A percentile compares a stretch with the other conserved stretches of the same genome.
Conservation (phyloP, 2,113 vertebrate species). For the Peromyscus leucopus region DNA sequence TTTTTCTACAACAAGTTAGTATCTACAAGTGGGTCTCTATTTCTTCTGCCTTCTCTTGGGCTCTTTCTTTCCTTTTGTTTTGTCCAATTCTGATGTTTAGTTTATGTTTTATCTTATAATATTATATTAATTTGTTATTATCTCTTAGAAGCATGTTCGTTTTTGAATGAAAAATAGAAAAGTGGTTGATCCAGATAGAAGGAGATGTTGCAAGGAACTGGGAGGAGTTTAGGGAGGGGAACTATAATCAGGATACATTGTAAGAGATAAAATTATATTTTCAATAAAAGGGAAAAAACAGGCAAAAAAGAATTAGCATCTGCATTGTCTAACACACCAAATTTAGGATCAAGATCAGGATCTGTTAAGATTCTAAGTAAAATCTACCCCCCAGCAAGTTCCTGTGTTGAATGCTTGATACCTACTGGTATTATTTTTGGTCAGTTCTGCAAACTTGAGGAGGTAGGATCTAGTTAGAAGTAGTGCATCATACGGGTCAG, state of each 20-base stretch:
- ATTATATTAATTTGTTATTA: background rate
- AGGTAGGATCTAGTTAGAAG: no score
- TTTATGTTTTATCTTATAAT: background rate
- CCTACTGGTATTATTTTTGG: background rate
- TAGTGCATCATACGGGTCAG: background rate
- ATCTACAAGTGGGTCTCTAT: background rate
- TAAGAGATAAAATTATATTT: background rate
- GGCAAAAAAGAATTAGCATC: background rate
- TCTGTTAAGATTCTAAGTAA: background rate
- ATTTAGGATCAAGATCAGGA: background rate
- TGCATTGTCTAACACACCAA: background rate
- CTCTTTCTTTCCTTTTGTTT: background rate
- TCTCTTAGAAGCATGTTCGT: background rate
- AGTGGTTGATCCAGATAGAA: background rate
- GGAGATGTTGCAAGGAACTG: background rate
- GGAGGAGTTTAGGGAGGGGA: background rate
- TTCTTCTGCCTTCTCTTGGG: background rate
- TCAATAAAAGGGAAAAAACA: background rate
- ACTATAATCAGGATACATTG: background rate
- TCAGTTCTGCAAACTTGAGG: background rate
- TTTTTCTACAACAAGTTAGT: no score
- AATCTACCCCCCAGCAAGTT: background rate
- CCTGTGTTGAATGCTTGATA: background rate
- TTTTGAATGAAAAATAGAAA: background rate
- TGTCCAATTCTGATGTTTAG: background rate